phyloP scores from a whole-genome alignment of 2,113 vertebrate genomes.

The Xiphophorus maculatus region DNA sequence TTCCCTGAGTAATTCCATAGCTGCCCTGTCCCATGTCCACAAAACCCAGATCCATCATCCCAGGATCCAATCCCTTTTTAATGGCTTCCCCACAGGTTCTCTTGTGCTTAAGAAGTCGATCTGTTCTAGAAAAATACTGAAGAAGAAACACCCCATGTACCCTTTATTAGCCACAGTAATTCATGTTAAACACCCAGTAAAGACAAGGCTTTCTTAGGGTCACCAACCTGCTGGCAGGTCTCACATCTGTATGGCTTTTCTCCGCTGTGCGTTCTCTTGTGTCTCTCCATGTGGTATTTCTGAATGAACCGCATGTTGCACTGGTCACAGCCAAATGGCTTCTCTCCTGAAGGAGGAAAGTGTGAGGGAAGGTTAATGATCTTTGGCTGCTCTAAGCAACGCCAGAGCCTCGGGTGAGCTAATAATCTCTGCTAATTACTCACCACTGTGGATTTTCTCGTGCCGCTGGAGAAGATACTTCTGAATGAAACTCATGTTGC shows the following conservation, averaged over 20 bases:
- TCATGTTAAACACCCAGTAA: neutral
- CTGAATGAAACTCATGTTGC: conserved; percentile 99
- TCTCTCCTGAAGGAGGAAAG: conserved; percentile 83
- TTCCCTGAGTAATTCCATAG: conserved; percentile 93
- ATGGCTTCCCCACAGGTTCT: conserved; percentile 95
- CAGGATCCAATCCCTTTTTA: conserved; percentile 89
- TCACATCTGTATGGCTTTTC: conserved; percentile 99
- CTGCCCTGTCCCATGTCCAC: conserved; percentile 87
- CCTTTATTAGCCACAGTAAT: neutral
- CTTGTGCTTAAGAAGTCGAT: conserved; percentile 98
- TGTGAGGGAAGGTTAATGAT: neutral
- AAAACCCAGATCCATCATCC: conserved; percentile 83
- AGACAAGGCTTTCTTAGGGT: neutral
- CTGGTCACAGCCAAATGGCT: conserved; percentile 98
- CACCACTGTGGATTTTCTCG: conserved; percentile 96
- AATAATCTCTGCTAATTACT: conserved; percentile 24
- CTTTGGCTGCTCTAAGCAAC: neutral
- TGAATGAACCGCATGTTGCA: conserved; percentile 99
- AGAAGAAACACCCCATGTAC: conserved; percentile 21
- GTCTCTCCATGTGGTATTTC: conserved; percentile 99
- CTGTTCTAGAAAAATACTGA: conserved; percentile 98
- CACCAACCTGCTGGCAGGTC: conserved; percentile 92
- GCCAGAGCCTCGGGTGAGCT: neutral
- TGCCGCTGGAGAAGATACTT: conserved; percentile 97
- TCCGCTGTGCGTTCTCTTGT: conserved; percentile 99